Evolutionary conservation across 2,888 invertebrate species (phyloP), one percentile per base, ranked within the genome.

Genomic region (Cistogaster globosa): DNA sequence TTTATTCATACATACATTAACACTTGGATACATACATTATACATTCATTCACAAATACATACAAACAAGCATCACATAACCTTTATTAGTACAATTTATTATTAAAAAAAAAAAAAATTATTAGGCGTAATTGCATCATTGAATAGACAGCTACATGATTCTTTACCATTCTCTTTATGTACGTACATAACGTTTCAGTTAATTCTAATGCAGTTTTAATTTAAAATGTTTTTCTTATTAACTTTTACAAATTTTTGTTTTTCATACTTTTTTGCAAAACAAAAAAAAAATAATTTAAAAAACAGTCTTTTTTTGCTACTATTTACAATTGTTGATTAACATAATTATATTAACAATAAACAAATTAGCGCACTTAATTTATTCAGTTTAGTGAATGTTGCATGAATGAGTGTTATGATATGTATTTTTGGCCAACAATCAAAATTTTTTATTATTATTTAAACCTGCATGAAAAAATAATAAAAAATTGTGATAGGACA

Each of bases 291-390:
- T 12, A 11, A 45, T 32, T 57, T 42, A 62, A 32, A 32, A 4
- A 2, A 32, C 6, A 32, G 6, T 6, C 6, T 69, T 42, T 42
- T 42, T 38, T 11, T 38, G 1, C 42, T 12, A 12, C 14, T 14
- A 42, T 14, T 42, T 42, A 14, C 8, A 1, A 14, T 9, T 83
- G 63, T 74, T 72, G 51, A 55, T 55, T 67, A 36, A 60, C 18
- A 67, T 68, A 83, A 68, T 83, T 78, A 69, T 69, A 55, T 57
- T 42, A 74, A 83, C 55, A 83, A 78, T 78, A 78, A 83, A 83
- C 78, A 83, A 78, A 83, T 83, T 83, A 83, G 62, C 63, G 63
- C 74, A 78, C 74, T 74, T 78, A 78, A 83, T 83, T 74, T 78
- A 78, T 78, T 83, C 36, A 32, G 6, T 32, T 2, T 48, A 51